Evolutionary conservation across 92 coral and sea anemone genomes (phyloP).

Genomic region (Scolanthus callimorphus): DNA sequence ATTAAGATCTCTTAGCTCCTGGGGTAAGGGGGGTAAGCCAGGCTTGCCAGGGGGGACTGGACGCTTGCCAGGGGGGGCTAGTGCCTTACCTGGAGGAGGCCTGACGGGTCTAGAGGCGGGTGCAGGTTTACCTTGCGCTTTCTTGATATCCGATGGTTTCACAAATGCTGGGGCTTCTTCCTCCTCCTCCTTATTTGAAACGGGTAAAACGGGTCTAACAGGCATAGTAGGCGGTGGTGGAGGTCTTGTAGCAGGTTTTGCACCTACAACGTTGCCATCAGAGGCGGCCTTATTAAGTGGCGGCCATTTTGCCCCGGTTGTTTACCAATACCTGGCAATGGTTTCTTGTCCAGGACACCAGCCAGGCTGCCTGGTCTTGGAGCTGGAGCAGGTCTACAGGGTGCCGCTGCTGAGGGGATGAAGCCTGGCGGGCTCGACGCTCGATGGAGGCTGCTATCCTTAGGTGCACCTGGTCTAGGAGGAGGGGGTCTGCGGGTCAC

Average conservation of each 20-base stretch:
- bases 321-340: neutral
- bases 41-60: neutral
- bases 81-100: too few relatives aligned
- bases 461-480: slow-evolving; percentile 20
- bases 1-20: neutral
- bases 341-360: slow-evolving; percentile 11
- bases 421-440: slow-evolving; percentile 25
- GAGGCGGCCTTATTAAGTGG: neutral
- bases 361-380: slow-evolving; percentile 23
- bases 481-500: slow-evolving; percentile 18
- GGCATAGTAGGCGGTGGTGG: neutral
- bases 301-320: neutral
- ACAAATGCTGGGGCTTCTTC: too few relatives aligned
- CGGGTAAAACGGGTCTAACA: neutral
- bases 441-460: slow-evolving; percentile 5
- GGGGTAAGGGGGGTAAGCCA: neutral
- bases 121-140: neutral
- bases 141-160: too few relatives aligned
- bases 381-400: neutral
- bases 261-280: neutral
- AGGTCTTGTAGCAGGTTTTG: neutral
- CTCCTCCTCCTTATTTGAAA: too few relatives aligned
- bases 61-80: slow-evolving; percentile 2
- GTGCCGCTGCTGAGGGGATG: neutral
- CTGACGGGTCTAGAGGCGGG: neutral